A percentile compares a stretch with the other conserved stretches of the same genome.
Evolutionary conservation across 2,888 invertebrate species (phyloP).

Genomic region (Caenorhabditis macrosperma): DNA sequence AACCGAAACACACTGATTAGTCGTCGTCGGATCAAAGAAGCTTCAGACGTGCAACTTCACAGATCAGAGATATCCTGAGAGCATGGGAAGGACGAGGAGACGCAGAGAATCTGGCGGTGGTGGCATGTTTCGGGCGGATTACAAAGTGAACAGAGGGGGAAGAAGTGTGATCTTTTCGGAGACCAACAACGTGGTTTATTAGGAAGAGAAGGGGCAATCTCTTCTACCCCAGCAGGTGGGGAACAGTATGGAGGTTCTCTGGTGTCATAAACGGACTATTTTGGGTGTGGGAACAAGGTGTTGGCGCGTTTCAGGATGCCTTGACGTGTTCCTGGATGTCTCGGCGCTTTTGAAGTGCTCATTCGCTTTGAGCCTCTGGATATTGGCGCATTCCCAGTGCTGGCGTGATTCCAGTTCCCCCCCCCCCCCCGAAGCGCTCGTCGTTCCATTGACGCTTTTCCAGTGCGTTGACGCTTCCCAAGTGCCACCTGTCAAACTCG

Average conservation of each 20-base stretch:
- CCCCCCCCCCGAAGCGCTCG: too few relatives aligned
- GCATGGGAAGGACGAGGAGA: neutral
- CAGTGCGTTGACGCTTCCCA: too few relatives aligned
- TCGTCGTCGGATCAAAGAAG: conserved; percentile 36
- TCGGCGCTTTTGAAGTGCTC: too few relatives aligned
- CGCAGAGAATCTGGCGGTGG: conserved; percentile 18
- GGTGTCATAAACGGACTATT: neutral
- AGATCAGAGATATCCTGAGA: conserved; percentile 11
- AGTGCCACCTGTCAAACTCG: too few relatives aligned
- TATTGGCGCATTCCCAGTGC: too few relatives aligned
- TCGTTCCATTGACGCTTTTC: too few relatives aligned
- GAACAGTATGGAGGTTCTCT: conserved; percentile 14
- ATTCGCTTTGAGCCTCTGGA: too few relatives aligned
- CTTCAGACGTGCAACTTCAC: conserved; percentile 46
- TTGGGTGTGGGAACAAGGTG: too few relatives aligned
- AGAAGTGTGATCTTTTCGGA: conserved; percentile 17
- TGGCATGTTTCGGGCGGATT: conserved; percentile 13
- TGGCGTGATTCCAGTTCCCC: too few relatives aligned
- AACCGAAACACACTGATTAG: neutral
- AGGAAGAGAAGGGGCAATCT: neutral
- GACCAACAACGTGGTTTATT: conserved; percentile 41
- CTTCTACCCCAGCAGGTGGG: neutral
- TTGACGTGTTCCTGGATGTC: neutral
- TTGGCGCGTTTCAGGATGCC: neutral
- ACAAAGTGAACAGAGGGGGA: neutral